Base-by-base conservation (phyloP, 2,888 invertebrate genomes). In the Nomada goodeniana region DNA sequence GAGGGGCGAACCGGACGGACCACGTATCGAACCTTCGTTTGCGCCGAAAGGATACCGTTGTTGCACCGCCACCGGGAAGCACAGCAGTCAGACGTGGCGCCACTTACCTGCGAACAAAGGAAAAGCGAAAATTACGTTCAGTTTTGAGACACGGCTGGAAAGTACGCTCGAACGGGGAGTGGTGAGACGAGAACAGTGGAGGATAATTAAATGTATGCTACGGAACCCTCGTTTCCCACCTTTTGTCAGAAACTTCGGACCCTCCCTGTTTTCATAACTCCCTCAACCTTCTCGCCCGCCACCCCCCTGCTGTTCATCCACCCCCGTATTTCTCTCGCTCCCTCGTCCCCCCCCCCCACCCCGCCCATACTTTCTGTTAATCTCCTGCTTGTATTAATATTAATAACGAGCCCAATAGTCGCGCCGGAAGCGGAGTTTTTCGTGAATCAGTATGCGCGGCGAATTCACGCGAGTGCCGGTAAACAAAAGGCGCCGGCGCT, bases 41-140 rank as follows among this genome's bases (percentile, higher is more conserved):
- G 81, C 67, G 18, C 15, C 18, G 47, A 20, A 77, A 82, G 68
- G 55, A 68, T 53, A 71, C 50, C 63, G 55, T 72, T n/a, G 72
- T 23, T 57, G 57, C 11, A 15, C 18, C 13, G 53, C 29, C 13
- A 9, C 18, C n/a, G 9, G 47, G 60, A 20, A 68, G 68, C 67
- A 10, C 67, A 4, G 60, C 15, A 44, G 70, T 52, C 29, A n/a
- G 53, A 36, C 57, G 26, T 80, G 73, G 73, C 69, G 82, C 78
- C 81, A 92, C 92, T 92, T 91, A 92, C 92, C 91, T 91, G 91
- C 44, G 89, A 93, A 92, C 89, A 91, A 87, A 91, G 76, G 84
- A 86, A 88, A 88, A 86, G 69, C 61, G 79, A 82, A 77, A 87
- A 90, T 89, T 87, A 89, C 68, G 70, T 79, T 84, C 67, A 73